Conservation (phyloP, 2,113 vertebrate genomes). For the Nycticebus coucang region DNA sequence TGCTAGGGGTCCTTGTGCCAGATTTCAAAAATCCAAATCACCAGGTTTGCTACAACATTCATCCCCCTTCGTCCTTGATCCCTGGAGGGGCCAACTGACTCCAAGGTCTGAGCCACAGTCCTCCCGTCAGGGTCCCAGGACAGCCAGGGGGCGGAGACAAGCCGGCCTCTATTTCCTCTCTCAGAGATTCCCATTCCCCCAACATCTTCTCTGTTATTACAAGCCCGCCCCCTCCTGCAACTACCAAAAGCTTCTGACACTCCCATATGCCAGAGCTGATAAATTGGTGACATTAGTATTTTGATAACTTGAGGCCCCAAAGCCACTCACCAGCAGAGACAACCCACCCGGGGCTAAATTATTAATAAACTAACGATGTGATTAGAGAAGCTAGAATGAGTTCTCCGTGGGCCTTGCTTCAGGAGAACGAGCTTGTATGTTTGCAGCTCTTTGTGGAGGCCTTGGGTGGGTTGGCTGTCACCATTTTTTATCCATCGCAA, state of each 20-base stretch:
- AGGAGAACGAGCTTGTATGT: background rate
- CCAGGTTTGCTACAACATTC: background rate
- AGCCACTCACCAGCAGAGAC: background rate
- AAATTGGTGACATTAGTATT: constrained; percentile 11
- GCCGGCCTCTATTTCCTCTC: background rate
- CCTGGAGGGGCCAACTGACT: background rate
- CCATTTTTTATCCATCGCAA: constrained; percentile 32
- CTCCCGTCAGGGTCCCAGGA: background rate
- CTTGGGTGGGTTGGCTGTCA: background rate
- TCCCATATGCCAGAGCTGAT: background rate
- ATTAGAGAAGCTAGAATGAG: background rate
- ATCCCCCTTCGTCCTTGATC: background rate
- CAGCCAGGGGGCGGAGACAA: background rate
- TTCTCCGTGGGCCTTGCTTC: background rate
- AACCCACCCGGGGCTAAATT: background rate
- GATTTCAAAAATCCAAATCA: background rate
- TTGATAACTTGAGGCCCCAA: constrained; percentile 39
- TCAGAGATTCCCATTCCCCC: background rate
- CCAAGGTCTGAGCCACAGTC: background rate
- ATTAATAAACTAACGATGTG: background rate
- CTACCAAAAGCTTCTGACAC: background rate
- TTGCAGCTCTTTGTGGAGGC: background rate
- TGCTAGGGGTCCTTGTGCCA: background rate
- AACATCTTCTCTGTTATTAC: background rate
- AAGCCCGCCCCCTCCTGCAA: background rate